These are phyloP conservation scores for Pomatostomus ruficeps DNA, from an alignment of 2,113 vertebrate genomes.

Conservation along the genomic window DNA sequence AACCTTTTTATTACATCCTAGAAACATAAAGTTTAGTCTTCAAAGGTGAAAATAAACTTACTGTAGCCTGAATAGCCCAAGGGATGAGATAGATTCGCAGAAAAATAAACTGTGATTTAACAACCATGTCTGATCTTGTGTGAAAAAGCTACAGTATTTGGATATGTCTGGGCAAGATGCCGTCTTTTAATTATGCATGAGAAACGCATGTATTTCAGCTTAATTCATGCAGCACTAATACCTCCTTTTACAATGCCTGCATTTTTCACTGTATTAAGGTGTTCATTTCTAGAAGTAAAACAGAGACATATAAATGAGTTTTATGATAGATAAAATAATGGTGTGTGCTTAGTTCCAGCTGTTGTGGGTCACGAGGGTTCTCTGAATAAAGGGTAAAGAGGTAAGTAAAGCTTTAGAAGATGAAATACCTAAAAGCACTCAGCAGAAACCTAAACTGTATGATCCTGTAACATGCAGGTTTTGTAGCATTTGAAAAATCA, in stretches of 20 bases:
- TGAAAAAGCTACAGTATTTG: not conserved
- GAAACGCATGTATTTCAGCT: not conserved
- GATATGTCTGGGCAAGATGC: constrained; percentile 9
- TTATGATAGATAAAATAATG: not conserved
- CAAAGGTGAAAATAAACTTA: constrained; percentile 22
- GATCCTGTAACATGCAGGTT: not conserved
- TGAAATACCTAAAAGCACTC: not conserved
- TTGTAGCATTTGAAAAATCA: not conserved
- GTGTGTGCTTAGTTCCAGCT: not conserved
- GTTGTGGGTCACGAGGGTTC: not conserved
- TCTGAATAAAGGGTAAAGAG: not conserved
- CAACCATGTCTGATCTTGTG: constrained; percentile 18
- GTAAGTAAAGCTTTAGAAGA: not conserved
- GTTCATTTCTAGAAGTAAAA: not conserved
- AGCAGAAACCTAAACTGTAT: not conserved
- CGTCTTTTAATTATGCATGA: not conserved
- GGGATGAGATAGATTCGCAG: not conserved
- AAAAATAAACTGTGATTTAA: constrained; percentile 45
- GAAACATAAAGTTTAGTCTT: not conserved
- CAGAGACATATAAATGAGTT: not conserved
- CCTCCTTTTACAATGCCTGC: not conserved
- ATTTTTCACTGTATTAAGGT: not conserved
- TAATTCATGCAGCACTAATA: not conserved
- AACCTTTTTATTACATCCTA: not conserved
- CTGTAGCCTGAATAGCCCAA: not conserved